Base-by-base conservation (phyloP, 37 sponge, comb jelly and placozoan genomes). In the Tethya wilhelma region DNA sequence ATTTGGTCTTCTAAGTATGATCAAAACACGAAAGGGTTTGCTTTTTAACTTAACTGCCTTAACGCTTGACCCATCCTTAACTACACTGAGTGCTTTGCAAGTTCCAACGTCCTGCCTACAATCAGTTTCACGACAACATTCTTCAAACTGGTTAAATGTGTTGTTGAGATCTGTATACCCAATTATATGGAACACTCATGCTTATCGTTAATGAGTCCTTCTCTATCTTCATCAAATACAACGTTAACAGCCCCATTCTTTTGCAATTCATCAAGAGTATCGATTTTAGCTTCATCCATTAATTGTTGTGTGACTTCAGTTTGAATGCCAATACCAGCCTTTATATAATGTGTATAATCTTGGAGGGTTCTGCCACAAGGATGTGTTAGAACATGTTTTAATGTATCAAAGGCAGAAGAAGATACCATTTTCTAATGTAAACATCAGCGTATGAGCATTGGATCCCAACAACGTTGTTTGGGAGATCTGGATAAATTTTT, bases 371-470 rank as follows among this genome's bases (percentile, higher is more conserved):
- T 17, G 6, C 63, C 63, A n/a, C 63, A 60, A 60, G 63, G 63
- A 25, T n/a, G 26, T 12, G 63, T 60, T 7, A 60, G 63, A 60
- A 60, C 26, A 60, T 26, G 25, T 26, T 26, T 60, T 26, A 60
- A 26, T 60, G 63, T 26, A 60, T 60, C 63, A 60, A n/a, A 60
- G 11, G 63, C 63, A 25, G 63, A 12, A 60, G 26, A 7, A 7
- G 63, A 60, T 23, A 60, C 6, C 63, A 60, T 60, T n/a, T n/a
- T 60, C 28, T n/a, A 60, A 60, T 60, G 63, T 7, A 60, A n/a
- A n/a, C 63, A 60, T 26, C 63, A 60, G 63, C 63, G 63, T 25
- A 60, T 60, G 63, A 60, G 63, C 63, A 60, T 60, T 25, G 63
- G 63, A 23, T 60, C 25, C 63, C 63, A 60, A 26, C 63, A 26